Conservation (phyloP, 2,888 invertebrate species). For the Tiliacea aurago region DNA sequence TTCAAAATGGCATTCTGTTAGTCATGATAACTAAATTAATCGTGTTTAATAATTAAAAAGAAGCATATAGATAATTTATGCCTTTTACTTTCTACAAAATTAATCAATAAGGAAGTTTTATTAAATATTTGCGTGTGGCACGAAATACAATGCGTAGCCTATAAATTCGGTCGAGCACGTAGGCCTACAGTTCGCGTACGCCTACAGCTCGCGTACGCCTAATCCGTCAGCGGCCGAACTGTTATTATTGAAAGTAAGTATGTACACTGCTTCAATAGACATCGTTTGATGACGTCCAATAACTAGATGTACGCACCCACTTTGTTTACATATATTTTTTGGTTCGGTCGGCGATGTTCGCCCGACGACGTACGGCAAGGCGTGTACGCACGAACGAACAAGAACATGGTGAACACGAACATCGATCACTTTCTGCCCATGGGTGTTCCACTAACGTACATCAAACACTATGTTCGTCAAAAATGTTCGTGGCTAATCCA, state of each 20-base stretch:
- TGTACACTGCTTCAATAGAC: neutral
- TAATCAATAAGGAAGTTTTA: constrained; percentile 7
- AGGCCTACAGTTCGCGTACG: neutral
- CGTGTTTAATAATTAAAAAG: constrained; percentile 6
- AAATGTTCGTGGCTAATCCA: no score
- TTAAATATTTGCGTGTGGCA: constrained; percentile 53
- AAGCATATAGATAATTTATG: constrained; percentile 35
- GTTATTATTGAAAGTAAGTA: neutral
- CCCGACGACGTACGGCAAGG: neutral
- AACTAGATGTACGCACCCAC: neutral
- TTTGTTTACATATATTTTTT: neutral
- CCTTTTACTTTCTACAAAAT: constrained; percentile 7
- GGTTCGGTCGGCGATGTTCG: neutral
- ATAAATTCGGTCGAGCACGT: neutral
- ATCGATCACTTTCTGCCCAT: no score
- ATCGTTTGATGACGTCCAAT: neutral
- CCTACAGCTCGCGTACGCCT: neutral
- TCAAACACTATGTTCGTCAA: no score
- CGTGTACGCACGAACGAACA: no score
- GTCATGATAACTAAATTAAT: no score
- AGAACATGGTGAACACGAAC: no score
- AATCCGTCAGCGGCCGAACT: neutral
- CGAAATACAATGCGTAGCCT: constrained; percentile 39
- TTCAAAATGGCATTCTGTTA: no score
- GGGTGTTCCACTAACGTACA: no score